phyloP scores from a whole-genome alignment of 2,797 vertebrate genomes.

The Perodicticus potto region DNA sequence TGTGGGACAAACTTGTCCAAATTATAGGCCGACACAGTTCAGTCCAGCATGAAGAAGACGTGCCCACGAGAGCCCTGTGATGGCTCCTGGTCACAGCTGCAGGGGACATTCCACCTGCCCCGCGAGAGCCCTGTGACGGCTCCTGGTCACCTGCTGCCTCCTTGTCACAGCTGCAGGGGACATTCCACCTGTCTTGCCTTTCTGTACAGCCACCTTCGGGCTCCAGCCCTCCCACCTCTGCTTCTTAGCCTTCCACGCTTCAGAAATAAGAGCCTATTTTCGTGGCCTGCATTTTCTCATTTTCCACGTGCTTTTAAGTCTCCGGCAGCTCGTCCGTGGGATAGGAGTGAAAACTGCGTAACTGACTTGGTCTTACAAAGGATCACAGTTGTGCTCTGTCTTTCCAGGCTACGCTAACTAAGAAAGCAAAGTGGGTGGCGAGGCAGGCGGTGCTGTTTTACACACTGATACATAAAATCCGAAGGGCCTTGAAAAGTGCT shows the following conservation, averaged over 20 bases:
- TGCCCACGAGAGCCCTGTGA: fast-evolving
- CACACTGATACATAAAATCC: neutral
- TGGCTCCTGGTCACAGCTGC: fast-evolving
- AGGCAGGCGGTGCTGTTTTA: neutral
- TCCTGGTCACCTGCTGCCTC: neutral
- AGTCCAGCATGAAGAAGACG: no score
- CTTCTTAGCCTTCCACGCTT: neutral
- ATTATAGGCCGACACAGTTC: no score
- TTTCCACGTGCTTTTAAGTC: neutral
- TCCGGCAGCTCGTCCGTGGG: neutral
- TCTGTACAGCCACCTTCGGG: neutral
- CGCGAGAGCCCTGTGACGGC: no score
- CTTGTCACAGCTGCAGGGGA: fast-evolving
- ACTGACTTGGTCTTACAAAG: neutral
- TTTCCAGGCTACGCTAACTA: neutral
- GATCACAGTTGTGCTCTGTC: neutral
- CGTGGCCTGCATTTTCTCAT: neutral
- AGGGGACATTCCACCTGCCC: fast-evolving
- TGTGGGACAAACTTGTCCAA: neutral
- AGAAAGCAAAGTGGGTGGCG: neutral
- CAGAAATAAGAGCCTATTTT: neutral
- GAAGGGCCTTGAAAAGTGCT: neutral
- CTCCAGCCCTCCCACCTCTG: neutral
- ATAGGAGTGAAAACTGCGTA: neutral
- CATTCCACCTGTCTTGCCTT: neutral